Base-by-base conservation (phyloP, 2,888 invertebrate genomes). In the Pyrgus malvae region DNA sequence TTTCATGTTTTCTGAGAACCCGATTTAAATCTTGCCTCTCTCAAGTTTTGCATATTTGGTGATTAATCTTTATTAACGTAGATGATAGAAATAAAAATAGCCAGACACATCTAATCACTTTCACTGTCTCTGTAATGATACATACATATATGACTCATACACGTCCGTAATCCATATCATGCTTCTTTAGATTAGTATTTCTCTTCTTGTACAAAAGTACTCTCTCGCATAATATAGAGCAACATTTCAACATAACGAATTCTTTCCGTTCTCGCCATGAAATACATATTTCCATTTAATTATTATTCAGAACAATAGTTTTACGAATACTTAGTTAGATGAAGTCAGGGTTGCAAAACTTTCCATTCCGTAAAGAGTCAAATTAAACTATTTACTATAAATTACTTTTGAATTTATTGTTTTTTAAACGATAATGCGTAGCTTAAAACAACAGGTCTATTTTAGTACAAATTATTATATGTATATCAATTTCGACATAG, bases 221-320 rank as follows among this genome's bases (percentile, higher is more conserved):
- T 31, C 1, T 9, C 33, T n/a, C 2, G 3, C 1, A 33, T 14
- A 14, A 14, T 14, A 33, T 8, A 14, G 12, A n/a, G n/a, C n/a
- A n/a, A 12, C 14, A 33, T 33, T 33, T 33, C 33, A 14, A 33
- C 7, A 14, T 2, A 33, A 6, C 3, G 8, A 33, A 7, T 33
- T 33, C 14, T 33, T 2, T 33, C 7, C 11, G 16, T 14, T 54
- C 19, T 19, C 27, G 31, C 31, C 8, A 12, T 48, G 55, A 49
- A 57, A 56, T 58, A 58, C 62, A 63, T 64, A 61, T 61, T 62
- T 60, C 58, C 48, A 58, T 59, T 61, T 60, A 61, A 59, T 54
- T 57, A 58, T 58, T 57, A 61, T 57, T 56, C 51, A n/a, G 49
- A 65, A 76, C 75, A 78, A 75, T 74, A 61, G 66, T 59, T 50